Base-by-base conservation (phyloP, 2,888 invertebrate genomes). In the Lycophotia porphyrea region DNA sequence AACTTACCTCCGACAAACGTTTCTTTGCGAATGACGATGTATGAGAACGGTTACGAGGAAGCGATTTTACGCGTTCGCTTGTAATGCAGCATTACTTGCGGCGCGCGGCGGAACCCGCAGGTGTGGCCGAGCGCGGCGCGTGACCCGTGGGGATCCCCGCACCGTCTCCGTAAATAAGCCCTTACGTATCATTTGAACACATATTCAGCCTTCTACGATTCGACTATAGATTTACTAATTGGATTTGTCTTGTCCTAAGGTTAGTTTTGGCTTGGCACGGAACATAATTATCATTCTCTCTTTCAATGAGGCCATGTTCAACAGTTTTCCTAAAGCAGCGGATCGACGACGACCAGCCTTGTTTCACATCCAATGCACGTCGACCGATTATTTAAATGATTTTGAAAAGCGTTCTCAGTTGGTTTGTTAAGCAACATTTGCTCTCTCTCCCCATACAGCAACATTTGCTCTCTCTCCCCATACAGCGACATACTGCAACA, bases 191-290 rank as follows among this genome's bases (percentile, higher is more conserved):
- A 8, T 39, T 58, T 36, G 9, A 21, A 39, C 36, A 36, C 15
- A 15, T 39, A 21, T 63, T 13, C 61, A 36, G 8, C 1, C n/a
- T 36, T 61, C 15, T 24, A 2, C 18, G 11, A 18, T n/a, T 52
- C 11, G 34, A 34, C 34, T 11, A 7, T 2, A 47, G 44, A 21
- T 64, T 21, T 27, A 18, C 8, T 44, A 31, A 24, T 39, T 39
- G 39, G 39, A 44, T 31, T 18, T 13, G 42, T 18, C 31, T 60
- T 21, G 36, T 58, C 8, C 27, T 36, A 21, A 42, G 42, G 18
- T 70, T n/a, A 7, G 13, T 42, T 70, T 70, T 69, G 70, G 44
- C 44, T 70, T 21, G 44, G 21, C 21, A 70, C 69, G 18, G n/a
- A 69, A 34, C 1, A 21, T n/a, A 47, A 47, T 31, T 9, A 49